phyloP scores from a whole-genome alignment of 2,113 vertebrate genomes.

The Xiphophorus hellerii region DNA sequence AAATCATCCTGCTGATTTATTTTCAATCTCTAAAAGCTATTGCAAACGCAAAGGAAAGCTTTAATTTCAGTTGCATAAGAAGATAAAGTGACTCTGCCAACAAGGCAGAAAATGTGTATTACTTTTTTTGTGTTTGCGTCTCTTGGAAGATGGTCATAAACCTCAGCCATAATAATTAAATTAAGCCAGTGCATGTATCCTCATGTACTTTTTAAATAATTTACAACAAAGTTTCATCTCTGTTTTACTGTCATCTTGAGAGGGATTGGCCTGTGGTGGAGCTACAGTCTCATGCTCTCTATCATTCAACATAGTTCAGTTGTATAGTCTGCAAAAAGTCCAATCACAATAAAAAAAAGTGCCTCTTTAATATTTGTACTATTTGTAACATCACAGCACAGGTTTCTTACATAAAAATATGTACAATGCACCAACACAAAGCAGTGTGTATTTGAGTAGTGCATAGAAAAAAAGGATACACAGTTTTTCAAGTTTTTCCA shows the following conservation, averaged over 20 bases:
- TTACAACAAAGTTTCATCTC: neutral
- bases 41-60: neutral
- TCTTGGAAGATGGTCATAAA: neutral
- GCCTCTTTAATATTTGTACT: too few species aligned
- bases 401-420: too few species aligned
- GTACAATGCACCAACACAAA: too few species aligned
- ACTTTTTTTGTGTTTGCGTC: neutral
- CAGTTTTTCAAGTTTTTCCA: too few species aligned
- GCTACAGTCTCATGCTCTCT: constrained; percentile 10
- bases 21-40: constrained; percentile 25
- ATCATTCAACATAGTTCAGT: constrained; percentile 26
- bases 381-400: too few species aligned
- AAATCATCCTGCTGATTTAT: neutral
- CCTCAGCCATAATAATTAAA: neutral
- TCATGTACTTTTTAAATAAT: neutral
- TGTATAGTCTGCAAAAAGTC: constrained; percentile 12
- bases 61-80: neutral
- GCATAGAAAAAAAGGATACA: too few species aligned
- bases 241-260: constrained; percentile 1
- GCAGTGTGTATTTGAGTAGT: too few species aligned
- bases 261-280: constrained; percentile 22
- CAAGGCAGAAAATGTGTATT: neutral
- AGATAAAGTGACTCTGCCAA: neutral
- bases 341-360: constrained; percentile 5
- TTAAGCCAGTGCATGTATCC: neutral